Base-by-base conservation (phyloP, 2,888 invertebrate genomes). In the Nasonia oneida region DNA sequence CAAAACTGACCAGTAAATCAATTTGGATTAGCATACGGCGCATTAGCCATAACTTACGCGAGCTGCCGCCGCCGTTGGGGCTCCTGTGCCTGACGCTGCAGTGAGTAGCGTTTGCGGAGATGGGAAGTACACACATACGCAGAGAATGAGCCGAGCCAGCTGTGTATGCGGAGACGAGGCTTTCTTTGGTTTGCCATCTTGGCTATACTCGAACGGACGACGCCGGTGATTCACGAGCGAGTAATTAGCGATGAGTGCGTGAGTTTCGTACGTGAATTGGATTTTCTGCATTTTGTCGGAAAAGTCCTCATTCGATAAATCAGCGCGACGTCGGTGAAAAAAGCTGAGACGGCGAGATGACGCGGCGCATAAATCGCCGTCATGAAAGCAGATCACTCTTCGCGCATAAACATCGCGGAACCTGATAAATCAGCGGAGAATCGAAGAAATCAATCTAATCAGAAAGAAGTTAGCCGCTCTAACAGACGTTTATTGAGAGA, bases 1-100 rank as follows among this genome's bases (percentile, higher is more conserved):
- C 87, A 87, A 88, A 88, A 89, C 88, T 89, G 89, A 89, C 90
- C 90, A 90, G 90, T 92, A 92, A 92, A 92, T 92, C 92, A 92
- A 92, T 92, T 91, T 89, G 91, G 91, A 92, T 92, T 92, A 91
- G 91, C 92, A 92, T 92, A 91, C 90, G 89, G 87, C 88, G 90
- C 89, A 90, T 90, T 91, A 90, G 90, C 89, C 90, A 90, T 91
- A 90, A 90, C 89, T 91, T 90, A 91, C 87, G 81, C 84, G 85
- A 88, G 88, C 39, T 57, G 74, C 67, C 39, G 78, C 39, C 29
- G 74, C 78, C 33, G 42, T 53, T 74, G 70, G 76, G 10, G 53
- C 71, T 42, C 4, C 47, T 50, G 57, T 47, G 6, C 29, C 64
- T 67, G 33, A 67, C 67, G 67, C 14, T n/a, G 8, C 50, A 70